A percentile compares a stretch with the other conserved stretches of the same genome.
Conservation (phyloP, 64 coral and sea anemone species). For the Pachyseris speciosa region DNA sequence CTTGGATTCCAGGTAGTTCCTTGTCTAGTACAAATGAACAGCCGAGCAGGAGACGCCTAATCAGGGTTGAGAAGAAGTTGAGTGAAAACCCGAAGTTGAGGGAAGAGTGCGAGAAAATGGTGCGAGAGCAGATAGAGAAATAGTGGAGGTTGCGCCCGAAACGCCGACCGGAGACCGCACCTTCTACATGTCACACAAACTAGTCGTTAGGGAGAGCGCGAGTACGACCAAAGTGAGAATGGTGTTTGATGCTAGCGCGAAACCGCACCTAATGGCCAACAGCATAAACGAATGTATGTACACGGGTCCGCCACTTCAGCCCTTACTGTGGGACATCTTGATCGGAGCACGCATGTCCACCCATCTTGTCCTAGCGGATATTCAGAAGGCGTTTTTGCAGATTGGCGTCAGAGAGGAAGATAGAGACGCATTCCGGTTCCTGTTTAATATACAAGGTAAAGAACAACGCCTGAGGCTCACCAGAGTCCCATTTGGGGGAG, state of each 20-base stretch:
- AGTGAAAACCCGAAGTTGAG: conserved; percentile 4
- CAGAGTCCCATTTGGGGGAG: conserved; percentile 39
- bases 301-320: conserved; percentile 40
- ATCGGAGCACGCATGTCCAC: not conserved
- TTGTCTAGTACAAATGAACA: conserved; percentile 59
- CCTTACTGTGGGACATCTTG: conserved; percentile 51
- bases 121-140: conserved; percentile 42
- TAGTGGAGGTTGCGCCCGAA: conserved; percentile 39
- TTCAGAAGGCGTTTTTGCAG: not conserved
- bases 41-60: conserved; percentile 55
- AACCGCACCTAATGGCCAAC: conserved; percentile 16
- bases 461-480: conserved; percentile 27
- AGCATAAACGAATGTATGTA: conserved; percentile 69
- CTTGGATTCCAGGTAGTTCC: conserved; percentile 69
- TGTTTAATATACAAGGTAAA: conserved; percentile 12
- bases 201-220: conserved; percentile 24
- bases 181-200: conserved; percentile 53
- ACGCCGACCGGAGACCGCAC: not conserved
- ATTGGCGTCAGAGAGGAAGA: not conserved
- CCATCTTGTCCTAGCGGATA: conserved; percentile 2
- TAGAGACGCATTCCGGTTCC: not conserved
- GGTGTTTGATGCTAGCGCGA: conserved; percentile 56
- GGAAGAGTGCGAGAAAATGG: conserved; percentile 43
- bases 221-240: conserved; percentile 62
- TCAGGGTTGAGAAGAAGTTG: conserved; percentile 50